These are phyloP conservation scores for Aythya baeri DNA, from an alignment of 2,113 vertebrate species.

Conservation along the genomic window DNA sequence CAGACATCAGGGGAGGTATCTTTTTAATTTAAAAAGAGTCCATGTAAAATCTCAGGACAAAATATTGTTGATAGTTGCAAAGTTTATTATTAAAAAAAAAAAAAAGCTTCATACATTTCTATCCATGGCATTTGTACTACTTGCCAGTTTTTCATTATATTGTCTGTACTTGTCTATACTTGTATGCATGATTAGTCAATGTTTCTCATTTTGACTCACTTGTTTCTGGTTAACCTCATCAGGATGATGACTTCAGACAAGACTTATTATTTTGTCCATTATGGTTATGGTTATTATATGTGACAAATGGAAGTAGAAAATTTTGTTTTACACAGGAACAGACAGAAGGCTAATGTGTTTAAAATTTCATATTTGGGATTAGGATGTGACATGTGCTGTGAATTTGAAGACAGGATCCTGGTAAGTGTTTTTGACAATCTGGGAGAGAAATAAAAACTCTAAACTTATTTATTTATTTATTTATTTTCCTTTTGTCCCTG, in stretches of 20 bases:
- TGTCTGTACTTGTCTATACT: neutral
- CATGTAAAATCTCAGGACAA: neutral
- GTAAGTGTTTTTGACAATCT: neutral
- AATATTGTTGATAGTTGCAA: neutral
- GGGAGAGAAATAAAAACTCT: neutral
- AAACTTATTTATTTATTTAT: neutral
- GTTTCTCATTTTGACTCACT: neutral
- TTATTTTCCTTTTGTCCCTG: neutral
- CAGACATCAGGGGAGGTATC: neutral
- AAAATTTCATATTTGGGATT: neutral
- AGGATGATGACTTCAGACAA: neutral
- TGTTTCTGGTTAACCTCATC: neutral
- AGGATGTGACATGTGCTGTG: neutral
- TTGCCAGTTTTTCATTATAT: neutral
- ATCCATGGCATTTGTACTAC: fast-evolving
- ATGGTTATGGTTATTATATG: neutral
- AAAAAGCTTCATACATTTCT: neutral
- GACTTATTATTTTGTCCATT: neutral
- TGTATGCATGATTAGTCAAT: no score
- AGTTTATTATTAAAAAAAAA: no score
- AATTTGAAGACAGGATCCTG: neutral
- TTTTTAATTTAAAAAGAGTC: neutral
- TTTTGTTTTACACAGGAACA: neutral
- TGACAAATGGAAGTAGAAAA: slow-evolving; percentile 20
- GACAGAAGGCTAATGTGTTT: neutral